phyloP scores from a whole-genome alignment of 2,888 invertebrate species.

The Tiphia femorata region DNA sequence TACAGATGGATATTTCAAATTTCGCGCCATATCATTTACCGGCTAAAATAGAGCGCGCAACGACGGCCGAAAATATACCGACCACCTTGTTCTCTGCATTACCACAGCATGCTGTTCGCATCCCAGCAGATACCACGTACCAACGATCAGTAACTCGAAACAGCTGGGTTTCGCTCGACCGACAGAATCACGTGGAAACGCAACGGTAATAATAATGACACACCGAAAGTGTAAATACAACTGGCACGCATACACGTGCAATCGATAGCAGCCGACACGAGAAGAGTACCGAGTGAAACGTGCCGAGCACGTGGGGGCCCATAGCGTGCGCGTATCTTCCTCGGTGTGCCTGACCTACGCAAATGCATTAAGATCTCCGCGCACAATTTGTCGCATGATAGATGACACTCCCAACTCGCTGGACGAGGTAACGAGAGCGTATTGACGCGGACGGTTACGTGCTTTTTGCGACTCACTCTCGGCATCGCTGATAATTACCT shows the following conservation, averaged over 20 bases:
- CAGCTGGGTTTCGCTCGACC: too few species aligned
- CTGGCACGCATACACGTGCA: neutral
- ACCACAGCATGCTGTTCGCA: too few species aligned
- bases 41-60: too few species aligned
- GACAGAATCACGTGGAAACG: constrained; percentile 13
- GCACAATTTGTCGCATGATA: constrained; percentile 43
- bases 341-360: constrained; percentile 59
- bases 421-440: neutral
- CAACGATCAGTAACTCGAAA: too few species aligned
- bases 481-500: too few species aligned
- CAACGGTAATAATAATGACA: constrained; percentile 51
- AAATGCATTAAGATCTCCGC: constrained; percentile 49
- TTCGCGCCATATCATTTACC: too few species aligned
- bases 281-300: constrained; percentile 38
- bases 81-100: too few species aligned
- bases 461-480: too few species aligned
- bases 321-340: constrained; percentile 34
- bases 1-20: too few species aligned
- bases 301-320: constrained; percentile 43
- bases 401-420: too few species aligned
- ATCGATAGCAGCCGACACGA: constrained; percentile 37
- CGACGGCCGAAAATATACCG: too few species aligned
- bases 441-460: neutral
- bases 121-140: too few species aligned
- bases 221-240: constrained; percentile 47